These are phyloP conservation scores for Rosalia funebris DNA, from an alignment of 2,888 invertebrate genomes.

Conservation along the genomic window DNA sequence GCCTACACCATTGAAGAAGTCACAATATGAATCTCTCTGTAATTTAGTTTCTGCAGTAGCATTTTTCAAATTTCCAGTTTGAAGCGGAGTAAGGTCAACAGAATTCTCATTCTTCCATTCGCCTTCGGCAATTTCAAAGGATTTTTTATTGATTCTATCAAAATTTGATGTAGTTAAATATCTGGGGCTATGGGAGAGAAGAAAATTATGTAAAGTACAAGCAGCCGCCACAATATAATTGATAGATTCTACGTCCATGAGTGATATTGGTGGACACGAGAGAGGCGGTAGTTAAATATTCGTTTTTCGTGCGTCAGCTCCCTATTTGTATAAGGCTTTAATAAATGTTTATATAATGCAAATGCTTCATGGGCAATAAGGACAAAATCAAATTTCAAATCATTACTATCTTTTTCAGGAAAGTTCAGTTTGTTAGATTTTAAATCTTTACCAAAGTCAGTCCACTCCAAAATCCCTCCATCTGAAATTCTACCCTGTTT, in stretches of 20 bases:
- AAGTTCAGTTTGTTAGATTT: conserved; percentile 18
- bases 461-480: conserved; percentile 43
- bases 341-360: conserved; percentile 35
- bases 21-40: background rate
- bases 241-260: background rate
- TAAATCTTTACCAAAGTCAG: conserved; percentile 24
- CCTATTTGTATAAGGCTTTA: conserved; percentile 45
- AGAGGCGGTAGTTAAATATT: conserved; percentile 34
- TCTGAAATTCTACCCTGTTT: conserved; percentile 35
- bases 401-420: conserved; percentile 26
- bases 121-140: background rate
- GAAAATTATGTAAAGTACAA: conserved; percentile 6
- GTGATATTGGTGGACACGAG: conserved; percentile 8
- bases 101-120: background rate
- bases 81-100: background rate
- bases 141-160: conserved; percentile 9
- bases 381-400: conserved; percentile 35
- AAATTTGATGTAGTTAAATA: conserved; percentile 7
- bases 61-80: background rate
- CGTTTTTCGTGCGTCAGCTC: conserved; percentile 16
- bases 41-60: background rate
- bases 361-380: conserved; percentile 39
- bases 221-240: background rate
- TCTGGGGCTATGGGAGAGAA: conserved; percentile 1
- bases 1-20: background rate